Evolutionary conservation across 1,140 invertebrate species (phyloP).

Genomic region (Drosophila grimshawi): DNA sequence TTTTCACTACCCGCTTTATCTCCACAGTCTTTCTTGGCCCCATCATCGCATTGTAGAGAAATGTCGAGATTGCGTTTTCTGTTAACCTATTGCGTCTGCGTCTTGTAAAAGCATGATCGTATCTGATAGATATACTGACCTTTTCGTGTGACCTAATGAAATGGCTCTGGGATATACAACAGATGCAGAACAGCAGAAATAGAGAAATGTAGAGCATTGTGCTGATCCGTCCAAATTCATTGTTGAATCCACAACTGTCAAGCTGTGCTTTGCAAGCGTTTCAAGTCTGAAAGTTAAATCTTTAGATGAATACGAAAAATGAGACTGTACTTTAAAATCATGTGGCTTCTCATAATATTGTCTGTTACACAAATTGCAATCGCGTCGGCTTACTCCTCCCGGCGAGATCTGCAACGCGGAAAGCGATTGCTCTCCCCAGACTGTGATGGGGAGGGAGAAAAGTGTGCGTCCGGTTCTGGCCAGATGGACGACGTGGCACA

Average conservation of each 20-base stretch:
- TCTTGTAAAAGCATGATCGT: not conserved
- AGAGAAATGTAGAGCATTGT: constrained; percentile 49
- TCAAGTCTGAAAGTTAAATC: constrained; percentile 37
- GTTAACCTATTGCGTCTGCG: constrained; percentile 11
- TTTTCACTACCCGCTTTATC: not conserved
- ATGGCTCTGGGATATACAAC: constrained; percentile 30
- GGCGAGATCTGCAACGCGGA: not conserved
- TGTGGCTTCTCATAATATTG: constrained; percentile 43
- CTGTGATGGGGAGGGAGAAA: not conserved
- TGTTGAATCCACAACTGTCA: constrained; percentile 28
- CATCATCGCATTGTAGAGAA: constrained; percentile 8
- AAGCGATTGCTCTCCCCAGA: constrained; percentile 6
- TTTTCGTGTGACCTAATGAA: constrained; percentile 21
- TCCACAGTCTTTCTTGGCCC: not conserved
- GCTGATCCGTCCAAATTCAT: constrained; percentile 20
- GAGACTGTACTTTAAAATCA: constrained; percentile 50
- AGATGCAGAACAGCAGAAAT: constrained; percentile 43
- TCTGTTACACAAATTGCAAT: constrained; percentile 18
- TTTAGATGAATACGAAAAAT: constrained; percentile 50
- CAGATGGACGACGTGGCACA: not conserved
- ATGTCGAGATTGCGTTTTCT: constrained; percentile 33
- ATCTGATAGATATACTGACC: constrained; percentile 17
- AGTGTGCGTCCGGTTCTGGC: not conserved
- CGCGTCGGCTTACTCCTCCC: not conserved
- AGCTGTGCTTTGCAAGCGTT: not conserved